Conservation (phyloP, 2,888 invertebrate genomes). For the Liposcelis brunnea region DNA sequence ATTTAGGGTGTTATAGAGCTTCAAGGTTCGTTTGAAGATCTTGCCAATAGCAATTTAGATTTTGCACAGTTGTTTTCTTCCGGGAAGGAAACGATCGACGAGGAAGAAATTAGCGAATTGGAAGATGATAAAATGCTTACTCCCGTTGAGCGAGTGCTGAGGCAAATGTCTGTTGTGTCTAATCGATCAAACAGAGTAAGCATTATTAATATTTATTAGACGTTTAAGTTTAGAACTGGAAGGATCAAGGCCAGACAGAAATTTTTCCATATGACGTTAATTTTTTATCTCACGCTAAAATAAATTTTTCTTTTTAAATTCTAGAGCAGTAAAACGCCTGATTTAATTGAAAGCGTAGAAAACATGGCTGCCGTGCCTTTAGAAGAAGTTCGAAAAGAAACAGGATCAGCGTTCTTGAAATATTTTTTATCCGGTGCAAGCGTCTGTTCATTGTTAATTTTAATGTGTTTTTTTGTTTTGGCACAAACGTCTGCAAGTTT, state of each 20-base stretch:
- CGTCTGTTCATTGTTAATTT: not conserved
- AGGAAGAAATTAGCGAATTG: not conserved
- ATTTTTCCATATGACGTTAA: not conserved
- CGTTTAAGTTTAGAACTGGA: not conserved
- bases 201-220: not conserved
- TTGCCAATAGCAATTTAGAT: conserved; percentile 20
- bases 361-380: conserved; percentile 5
- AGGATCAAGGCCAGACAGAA: not conserved
- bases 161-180: conserved; percentile 3
- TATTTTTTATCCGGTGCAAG: conserved; percentile 9
- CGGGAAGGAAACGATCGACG: conserved; percentile 22
- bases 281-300: no score
- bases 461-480: conserved; percentile 28
- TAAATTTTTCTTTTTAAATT: not conserved
- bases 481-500: conserved; percentile 30
- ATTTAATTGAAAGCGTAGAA: conserved; percentile 6
- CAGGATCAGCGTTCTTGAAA: conserved; percentile 6
- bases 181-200: not conserved
- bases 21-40: conserved; percentile 19
- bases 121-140: conserved; percentile 1
- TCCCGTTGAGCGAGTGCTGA: not conserved
- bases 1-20: conserved; percentile 18
- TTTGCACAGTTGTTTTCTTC: conserved; percentile 22
- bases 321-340: not conserved
- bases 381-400: conserved; percentile 3